These are phyloP conservation scores for Noctua janthe DNA, from an alignment of 2,888 invertebrate species.

Conservation along the genomic window DNA sequence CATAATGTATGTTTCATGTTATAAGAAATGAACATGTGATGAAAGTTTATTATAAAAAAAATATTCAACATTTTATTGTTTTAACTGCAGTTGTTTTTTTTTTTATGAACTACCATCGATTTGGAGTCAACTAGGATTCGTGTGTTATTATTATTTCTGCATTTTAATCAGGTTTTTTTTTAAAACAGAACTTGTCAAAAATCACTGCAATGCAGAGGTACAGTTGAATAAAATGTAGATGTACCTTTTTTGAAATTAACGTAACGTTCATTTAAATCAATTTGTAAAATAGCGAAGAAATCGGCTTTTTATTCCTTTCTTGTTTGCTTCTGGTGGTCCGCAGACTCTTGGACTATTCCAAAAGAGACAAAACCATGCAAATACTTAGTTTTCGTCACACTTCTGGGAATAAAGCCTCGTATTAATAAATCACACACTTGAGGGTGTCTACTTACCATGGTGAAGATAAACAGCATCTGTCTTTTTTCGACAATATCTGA, in stretches of 20 bases:
- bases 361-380: neutral
- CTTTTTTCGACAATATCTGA: neutral
- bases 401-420: neutral
- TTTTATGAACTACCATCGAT: neutral
- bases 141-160: neutral
- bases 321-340: neutral
- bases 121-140: neutral
- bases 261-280: neutral
- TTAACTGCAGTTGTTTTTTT: neutral
- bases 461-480: neutral
- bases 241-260: neutral
- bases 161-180: neutral
- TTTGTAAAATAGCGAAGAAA: neutral
- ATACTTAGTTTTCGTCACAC: neutral
- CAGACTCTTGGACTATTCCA: neutral
- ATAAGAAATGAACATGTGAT: neutral
- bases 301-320: neutral
- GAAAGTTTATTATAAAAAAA: neutral
- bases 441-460: neutral
- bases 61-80: neutral
- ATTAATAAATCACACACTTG: slow-evolving; percentile 21
- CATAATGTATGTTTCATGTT: slow-evolving; percentile 29
- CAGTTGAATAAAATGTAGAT: neutral
- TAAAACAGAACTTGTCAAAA: neutral
- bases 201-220: slow-evolving; percentile 2